Conservation (phyloP, 1,140 invertebrate genomes). For the Pseudomyrmex pallidus region DNA sequence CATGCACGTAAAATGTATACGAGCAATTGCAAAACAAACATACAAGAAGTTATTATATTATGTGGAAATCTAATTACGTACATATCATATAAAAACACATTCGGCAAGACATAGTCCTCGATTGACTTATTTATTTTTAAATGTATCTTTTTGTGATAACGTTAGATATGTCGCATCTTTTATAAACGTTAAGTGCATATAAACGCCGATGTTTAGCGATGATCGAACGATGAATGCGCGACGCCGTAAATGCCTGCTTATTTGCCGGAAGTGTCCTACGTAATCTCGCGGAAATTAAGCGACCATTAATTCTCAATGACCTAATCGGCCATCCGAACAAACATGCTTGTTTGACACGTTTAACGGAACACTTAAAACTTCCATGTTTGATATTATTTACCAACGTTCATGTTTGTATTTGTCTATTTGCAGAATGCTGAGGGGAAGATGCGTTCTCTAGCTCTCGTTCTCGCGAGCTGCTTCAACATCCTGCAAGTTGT, state of each 20-base stretch:
- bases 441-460: constrained; percentile 82
- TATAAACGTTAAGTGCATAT: constrained; percentile 6
- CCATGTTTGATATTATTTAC: constrained; percentile 5
- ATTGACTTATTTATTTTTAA: background rate
- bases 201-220: constrained; percentile 21
- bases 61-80: background rate
- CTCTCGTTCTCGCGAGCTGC: constrained; percentile 76
- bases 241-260: constrained; percentile 4
- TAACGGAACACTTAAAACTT: constrained; percentile 23
- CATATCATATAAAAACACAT: no score
- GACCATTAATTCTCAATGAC: constrained; percentile 39
- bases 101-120: background rate
- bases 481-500: constrained; percentile 72
- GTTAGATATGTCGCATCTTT: background rate
- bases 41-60: background rate
- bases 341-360: background rate
- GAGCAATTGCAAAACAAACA: constrained; percentile 6
- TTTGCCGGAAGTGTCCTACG: constrained; percentile 25
- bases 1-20: background rate
- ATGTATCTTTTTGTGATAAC: background rate
- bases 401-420: constrained; percentile 38
- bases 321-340: background rate
- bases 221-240: background rate
- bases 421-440: constrained; percentile 81
- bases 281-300: constrained; percentile 26